These are phyloP conservation scores for Forbesichthys papilliferus DNA, from an alignment of 2,113 vertebrate species.

Conservation along the genomic window DNA sequence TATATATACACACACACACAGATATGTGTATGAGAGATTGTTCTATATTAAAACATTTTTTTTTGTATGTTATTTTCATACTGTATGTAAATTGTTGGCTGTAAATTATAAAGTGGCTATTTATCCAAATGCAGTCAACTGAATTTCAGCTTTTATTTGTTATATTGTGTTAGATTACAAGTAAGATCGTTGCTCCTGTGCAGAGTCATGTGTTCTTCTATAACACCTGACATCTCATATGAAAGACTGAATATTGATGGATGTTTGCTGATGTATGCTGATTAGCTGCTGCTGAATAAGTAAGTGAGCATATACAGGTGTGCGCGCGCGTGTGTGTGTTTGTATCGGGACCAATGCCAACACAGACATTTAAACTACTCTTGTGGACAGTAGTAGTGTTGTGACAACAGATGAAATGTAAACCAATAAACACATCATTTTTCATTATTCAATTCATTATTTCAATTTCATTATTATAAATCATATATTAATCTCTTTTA, in stretches of 20 bases:
- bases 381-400: constrained; percentile 22
- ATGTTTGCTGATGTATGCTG: not conserved
- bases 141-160: constrained; percentile 12
- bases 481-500: too few relatives aligned
- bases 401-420: constrained; percentile 47
- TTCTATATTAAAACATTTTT: constrained; percentile 63
- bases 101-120: constrained; percentile 23
- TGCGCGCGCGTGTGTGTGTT: constrained; percentile 22
- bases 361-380: constrained; percentile 2
- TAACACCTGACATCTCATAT: not conserved
- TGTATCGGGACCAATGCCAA: constrained; percentile 30
- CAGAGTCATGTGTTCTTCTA: too few relatives aligned
- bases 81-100: constrained; percentile 22
- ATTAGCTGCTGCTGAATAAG: not conserved
- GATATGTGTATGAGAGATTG: constrained; percentile 51
- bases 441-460: too few relatives aligned
- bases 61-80: constrained; percentile 47
- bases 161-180: constrained; percentile 14
- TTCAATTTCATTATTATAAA: not conserved
- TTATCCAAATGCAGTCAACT: constrained; percentile 40
- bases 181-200: not conserved
- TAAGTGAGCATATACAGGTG: not conserved
- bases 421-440: constrained; percentile 48
- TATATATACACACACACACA: not conserved
- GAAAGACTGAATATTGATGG: not conserved